Evolutionary conservation across 1,140 invertebrate species (phyloP).

Genomic region (Globodera rostochiensis): DNA sequence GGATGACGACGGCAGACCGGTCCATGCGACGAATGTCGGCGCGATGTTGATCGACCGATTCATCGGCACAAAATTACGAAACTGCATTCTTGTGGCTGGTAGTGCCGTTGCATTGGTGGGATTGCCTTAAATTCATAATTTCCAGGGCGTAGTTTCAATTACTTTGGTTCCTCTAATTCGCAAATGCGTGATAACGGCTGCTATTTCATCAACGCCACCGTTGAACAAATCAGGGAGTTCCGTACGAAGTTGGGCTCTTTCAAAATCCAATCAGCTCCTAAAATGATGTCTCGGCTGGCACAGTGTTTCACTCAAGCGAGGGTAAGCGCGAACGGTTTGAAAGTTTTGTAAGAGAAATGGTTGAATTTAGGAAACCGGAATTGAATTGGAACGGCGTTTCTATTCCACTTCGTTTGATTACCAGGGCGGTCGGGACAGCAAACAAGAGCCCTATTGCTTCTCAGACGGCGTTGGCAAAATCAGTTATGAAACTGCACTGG

Average conservation of each 20-base stretch:
- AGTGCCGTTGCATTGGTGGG: background rate
- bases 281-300: constrained; percentile 56
- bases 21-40: constrained; percentile 37
- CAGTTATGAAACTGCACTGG: constrained; percentile 34
- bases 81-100: constrained; percentile 40
- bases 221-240: constrained; percentile 45
- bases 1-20: constrained; percentile 37
- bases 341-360: constrained; percentile 20
- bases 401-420: constrained; percentile 38
- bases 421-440: constrained; percentile 39
- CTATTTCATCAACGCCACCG: constrained; percentile 49
- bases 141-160: constrained; percentile 50
- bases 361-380: constrained; percentile 35
- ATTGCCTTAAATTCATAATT: background rate
- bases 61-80: constrained; percentile 33
- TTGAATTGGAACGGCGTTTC: constrained; percentile 37
- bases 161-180: constrained; percentile 55
- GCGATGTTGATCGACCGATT: constrained; percentile 35
- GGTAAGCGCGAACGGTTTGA: constrained; percentile 15
- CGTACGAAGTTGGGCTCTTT: constrained; percentile 45
- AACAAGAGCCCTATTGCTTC: constrained; percentile 49
- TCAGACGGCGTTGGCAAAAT: constrained; percentile 55
- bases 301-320: constrained; percentile 56
- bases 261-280: constrained; percentile 48
- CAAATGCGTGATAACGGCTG: constrained; percentile 57